A percentile compares a stretch with the other conserved stretches of the same genome.
Conservation (phyloP, 2,888 invertebrate genomes). For the Ditula angustiorana region DNA sequence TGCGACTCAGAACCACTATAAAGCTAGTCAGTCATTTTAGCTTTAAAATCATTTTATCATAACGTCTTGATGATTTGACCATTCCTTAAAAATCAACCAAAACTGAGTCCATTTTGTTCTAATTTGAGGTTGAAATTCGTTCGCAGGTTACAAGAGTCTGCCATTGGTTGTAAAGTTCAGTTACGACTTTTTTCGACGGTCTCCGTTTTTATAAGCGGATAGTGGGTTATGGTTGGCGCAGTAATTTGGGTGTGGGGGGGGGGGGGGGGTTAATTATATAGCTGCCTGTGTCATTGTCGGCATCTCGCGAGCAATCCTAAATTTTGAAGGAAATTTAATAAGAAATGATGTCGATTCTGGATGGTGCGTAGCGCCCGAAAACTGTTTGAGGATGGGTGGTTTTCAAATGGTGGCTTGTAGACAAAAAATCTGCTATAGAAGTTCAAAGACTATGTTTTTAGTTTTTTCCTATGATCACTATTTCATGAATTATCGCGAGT, state of each 20-base stretch:
- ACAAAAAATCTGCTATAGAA: too few species aligned
- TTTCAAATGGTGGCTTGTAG: too few species aligned
- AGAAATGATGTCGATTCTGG: constrained; percentile 42
- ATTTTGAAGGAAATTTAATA: constrained; percentile 65
- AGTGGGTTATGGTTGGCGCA: constrained; percentile 76
- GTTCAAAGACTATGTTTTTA: too few species aligned
- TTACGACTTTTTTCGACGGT: constrained; percentile 67
- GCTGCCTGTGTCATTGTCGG: constrained; percentile 81
- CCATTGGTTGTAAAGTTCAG: constrained; percentile 68
- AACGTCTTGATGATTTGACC: constrained; percentile 41
- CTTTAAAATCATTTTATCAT: constrained; percentile 46
- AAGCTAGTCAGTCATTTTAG: constrained; percentile 30
- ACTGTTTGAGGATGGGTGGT: constrained; percentile 29
- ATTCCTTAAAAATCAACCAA: constrained; percentile 7
- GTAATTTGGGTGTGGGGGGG: constrained; percentile 71
- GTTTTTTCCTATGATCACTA: too few species aligned
- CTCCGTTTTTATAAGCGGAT: constrained; percentile 76
- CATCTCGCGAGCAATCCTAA: constrained; percentile 67
- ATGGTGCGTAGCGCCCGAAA: constrained; percentile 46
- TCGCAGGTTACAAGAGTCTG: constrained; percentile 45
- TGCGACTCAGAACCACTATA: background rate
- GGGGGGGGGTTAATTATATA: constrained; percentile 77
- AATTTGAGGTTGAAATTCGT: constrained; percentile 53
- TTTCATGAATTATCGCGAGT: too few species aligned
- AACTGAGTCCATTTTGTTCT: background rate